Percentiles rank a stretch among this genome's conserved stretches.
phyloP scores from a whole-genome alignment of 2,113 vertebrate genomes.

The Rhinopomastus cyanomelas region DNA sequence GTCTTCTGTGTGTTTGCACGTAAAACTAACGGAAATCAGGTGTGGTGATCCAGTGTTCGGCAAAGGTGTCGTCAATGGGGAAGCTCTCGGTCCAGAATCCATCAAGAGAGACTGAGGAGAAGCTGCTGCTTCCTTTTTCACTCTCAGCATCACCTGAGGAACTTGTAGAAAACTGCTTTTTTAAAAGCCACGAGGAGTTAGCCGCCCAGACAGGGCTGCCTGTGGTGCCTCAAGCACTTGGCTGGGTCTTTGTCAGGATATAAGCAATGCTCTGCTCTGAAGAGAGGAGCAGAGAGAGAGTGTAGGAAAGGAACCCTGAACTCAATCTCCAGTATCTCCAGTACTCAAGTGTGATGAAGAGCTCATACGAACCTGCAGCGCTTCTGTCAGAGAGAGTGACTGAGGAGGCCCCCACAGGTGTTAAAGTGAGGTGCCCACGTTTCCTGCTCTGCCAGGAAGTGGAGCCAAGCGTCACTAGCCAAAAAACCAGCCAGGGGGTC shows the following conservation, averaged over 20 bases:
- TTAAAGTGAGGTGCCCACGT: neutral
- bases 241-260: neutral
- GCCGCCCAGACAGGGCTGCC: neutral
- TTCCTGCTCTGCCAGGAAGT: neutral
- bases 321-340: too few species aligned
- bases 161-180: neutral
- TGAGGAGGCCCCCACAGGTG: neutral
- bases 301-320: neutral
- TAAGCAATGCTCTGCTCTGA: neutral
- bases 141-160: neutral
- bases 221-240: neutral
- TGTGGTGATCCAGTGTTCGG: neutral
- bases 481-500: neutral
- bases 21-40: neutral
- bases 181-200: neutral
- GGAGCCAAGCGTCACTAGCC: neutral
- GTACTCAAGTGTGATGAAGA: neutral
- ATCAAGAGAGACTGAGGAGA: neutral
- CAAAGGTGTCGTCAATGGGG: neutral
- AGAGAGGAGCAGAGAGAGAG: neutral
- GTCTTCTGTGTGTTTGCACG: slow-evolving; percentile 39
- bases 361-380: neutral
- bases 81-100: neutral
- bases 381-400: neutral
- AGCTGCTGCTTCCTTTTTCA: slow-evolving; percentile 3